Base-by-base conservation (phyloP, 2,797 vertebrate genomes). In the Hylomyscus alleni region DNA sequence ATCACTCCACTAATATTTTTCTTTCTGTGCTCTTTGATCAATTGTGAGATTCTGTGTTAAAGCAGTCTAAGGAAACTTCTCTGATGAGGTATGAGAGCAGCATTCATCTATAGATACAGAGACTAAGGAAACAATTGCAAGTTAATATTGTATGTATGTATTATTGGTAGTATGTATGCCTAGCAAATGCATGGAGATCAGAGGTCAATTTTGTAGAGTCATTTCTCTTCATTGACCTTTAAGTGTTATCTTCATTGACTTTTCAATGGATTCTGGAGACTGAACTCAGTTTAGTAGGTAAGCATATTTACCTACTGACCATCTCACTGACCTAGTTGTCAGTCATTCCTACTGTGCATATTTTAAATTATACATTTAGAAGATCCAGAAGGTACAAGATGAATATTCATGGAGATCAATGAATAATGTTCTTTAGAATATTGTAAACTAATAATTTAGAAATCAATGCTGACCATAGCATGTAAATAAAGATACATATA, bases 391-490 rank as follows among this genome's bases (percentile, higher is more conserved):
- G 13, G 15, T 60, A 8, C 88, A 90, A 91, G 92, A 44, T 83
- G 4, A 76, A 47, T 88, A 82, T 56, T 94, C 47, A 78, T 82
- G 40, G 0, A 77, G 17, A 81, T 40, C 34, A 37, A 37, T 87
- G 1, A 52, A 87, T 90, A 58, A 47, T 10, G 85, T 56, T 93
- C 4, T 62, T 85, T 54, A 92, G 72, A 88, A 47, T 90, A 52
- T 26, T 80, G 6, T 13, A 89, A 93, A 90, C 34, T 73, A 40
- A 84, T 29, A 60, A 94, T 88, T 81, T 80, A 77, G 1, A 88
- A 85, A 62, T 77, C 10, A 94, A 1, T 65, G 6, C 15, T 89
- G 69, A 93, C 24, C 52, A 7, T 76, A 19, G 8, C n/a, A 47
- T 91, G 13, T 65, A 69, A 72, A 52, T 14, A 95, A 72, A 90